phyloP scores from a whole-genome alignment of 2,113 vertebrate species.

The Odocoileus virginianus region DNA sequence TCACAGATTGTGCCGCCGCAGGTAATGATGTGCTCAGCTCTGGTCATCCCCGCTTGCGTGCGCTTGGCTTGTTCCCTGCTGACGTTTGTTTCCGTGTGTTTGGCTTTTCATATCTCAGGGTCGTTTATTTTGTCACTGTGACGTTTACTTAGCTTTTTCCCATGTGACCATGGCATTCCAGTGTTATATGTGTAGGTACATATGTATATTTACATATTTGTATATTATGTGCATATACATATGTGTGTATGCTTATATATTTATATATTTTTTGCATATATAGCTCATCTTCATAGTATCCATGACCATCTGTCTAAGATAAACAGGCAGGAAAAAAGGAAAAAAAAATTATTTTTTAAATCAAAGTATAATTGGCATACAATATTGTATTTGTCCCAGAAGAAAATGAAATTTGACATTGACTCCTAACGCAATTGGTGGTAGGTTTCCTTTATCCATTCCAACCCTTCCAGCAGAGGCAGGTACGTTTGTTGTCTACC shows the following conservation, averaged over 20 bases:
- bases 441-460: background rate
- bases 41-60: background rate
- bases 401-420: background rate
- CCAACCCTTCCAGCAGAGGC: background rate
- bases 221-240: background rate
- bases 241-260: background rate
- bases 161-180: background rate
- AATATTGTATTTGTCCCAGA: background rate
- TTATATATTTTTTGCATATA: background rate
- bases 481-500: background rate
- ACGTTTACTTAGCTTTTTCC: background rate
- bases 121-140: slow-evolving; percentile 7
- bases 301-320: background rate
- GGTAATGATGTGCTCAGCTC: slow-evolving; percentile 79
- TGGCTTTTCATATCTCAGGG: background rate
- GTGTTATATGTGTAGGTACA: background rate
- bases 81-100: background rate
- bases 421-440: background rate
- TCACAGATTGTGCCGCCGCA: slow-evolving; percentile 89
- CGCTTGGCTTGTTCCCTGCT: background rate
- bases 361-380: background rate
- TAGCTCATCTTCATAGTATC: background rate
- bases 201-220: background rate
- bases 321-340: background rate
- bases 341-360: background rate